Evolutionary conservation across 2,888 invertebrate species (phyloP), one percentile per base, ranked within the genome.

Genomic region (Beris morrisii): DNA sequence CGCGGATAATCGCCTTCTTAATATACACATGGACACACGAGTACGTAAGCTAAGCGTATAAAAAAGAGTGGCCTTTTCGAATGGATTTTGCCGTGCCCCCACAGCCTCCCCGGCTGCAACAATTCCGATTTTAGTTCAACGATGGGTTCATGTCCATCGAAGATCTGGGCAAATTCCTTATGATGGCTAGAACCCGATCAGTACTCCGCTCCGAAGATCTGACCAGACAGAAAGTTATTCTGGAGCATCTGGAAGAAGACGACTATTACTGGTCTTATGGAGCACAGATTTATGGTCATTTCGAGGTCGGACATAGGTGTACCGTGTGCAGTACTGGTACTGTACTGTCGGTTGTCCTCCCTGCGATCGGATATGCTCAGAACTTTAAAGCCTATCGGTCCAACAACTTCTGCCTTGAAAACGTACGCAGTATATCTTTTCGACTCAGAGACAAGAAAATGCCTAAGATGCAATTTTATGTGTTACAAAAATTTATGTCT

Each of bases 401-500:
- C 52, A 32, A 61, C 50, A 61, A 32, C 32, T 32, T 50, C 38
- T 50, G 61, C 52, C 61, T 32, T 38, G 38, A 15, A 61, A 50
- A 50, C 50, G 43, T 32, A 50, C 30, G 52, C 9, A 38, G 38
- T 67, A 66, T 61, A 61, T 65, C 61, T 46, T 56, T 63, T 44
- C 38, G 2, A 7, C 9, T 9, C 38, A 5, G 38, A 38, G 38
- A 38, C 38, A 38, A 38, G 38, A 38, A 38, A 55, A 68, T 68
- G 61, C 65, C 68, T 65, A 54, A 57, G 65, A 66, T 68, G 55
- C 68, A 65, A 61, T 68, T 68, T 68, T 68, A 68, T 68, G 68
- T 66, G 68, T 68, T 68, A 66, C 65, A 66, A 68, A 68, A 68
- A 68, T 68, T 63, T 68, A 68, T 68, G 65, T 65, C 65, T 61